Base-by-base conservation (phyloP, 2,888 invertebrate species). In the Thera obeliscata region DNA sequence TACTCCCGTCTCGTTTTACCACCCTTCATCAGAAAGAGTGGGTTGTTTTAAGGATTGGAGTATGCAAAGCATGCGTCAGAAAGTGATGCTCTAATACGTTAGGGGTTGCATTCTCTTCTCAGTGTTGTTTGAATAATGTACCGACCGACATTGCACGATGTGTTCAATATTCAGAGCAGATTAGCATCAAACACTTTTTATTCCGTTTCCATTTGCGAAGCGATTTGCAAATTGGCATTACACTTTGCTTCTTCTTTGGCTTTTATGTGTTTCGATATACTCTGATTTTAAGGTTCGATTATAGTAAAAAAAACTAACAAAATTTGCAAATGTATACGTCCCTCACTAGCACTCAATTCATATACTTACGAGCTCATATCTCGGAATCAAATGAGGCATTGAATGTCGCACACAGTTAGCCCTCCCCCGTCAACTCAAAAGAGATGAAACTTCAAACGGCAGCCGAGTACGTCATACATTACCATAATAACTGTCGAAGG, bases 31-130 rank as follows among this genome's bases (percentile, higher is more conserved):
- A 61, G 81, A 84, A 69, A 77, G 81, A 70, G 87, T 84, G 63
- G 76, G 76, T 22, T 57, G 68, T 72, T 74, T 71, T 50, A 76
- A 80, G 79, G 78, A 79, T 82, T 80, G 84, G 11, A 43, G 64
- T 87, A 87, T 87, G 85, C 85, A 85, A 87, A 87, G 82, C 84
- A 81, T 83, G 83, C 82, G 86, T 85, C 85, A 84, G 83, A 82
- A 86, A 87, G 84, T 87, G 85, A 86, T 85, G 86, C 76, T 80
- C 80, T 82, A 86, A 86, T 87, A 86, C 81, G 82, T 85, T 86
- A 82, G 83, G 87, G 85, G 86, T 81, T 83, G 82, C 79, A 76
- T 80, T 80, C 80, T 76, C 80, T 78, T 82, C 81, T 84, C 75
- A 77, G 78, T 80, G 81, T 74, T 78, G 76, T 81, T 81, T 84